phyloP scores from a whole-genome alignment of 2,888 invertebrate genomes.

The Agrochola lychnidis region DNA sequence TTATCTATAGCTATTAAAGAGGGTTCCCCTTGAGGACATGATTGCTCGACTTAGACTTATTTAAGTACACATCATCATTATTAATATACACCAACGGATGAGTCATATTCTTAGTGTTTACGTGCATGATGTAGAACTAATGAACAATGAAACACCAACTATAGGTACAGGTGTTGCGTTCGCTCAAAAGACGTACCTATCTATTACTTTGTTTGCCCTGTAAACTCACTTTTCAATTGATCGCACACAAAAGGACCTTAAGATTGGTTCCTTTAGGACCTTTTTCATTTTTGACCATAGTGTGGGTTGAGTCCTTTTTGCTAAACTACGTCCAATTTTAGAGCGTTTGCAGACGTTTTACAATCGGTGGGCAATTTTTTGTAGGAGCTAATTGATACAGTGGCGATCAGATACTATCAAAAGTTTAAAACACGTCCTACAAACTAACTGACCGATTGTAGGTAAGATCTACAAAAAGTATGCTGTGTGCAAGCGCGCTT shows the following conservation, averaged over 20 bases:
- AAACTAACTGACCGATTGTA: neutral
- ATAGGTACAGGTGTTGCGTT: neutral
- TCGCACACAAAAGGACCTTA: too few species aligned
- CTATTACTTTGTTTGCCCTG: neutral
- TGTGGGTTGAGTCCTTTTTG: too few species aligned
- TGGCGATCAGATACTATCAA: neutral
- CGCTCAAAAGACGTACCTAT: neutral
- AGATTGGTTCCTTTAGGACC: too few species aligned
- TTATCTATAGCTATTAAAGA: constrained; percentile 21
- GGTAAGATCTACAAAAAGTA: neutral
- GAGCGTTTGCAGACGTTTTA: neutral
- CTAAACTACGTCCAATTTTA: too few species aligned
- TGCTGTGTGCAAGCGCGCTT: neutral
- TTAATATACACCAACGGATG: neutral
- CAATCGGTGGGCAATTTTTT: neutral
- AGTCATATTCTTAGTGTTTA: constrained; percentile 4
- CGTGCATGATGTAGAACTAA: neutral
- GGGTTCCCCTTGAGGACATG: neutral
- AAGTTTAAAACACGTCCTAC: neutral
- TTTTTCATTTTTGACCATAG: too few species aligned
- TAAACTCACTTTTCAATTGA: neutral
- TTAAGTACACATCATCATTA: constrained; percentile 6
- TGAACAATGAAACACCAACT: neutral
- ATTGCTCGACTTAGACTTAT: constrained; percentile 11
- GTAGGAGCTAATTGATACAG: neutral